phyloP scores from a whole-genome alignment of 2,888 invertebrate genomes.

The Acanthococcus lagerstroemiae region DNA sequence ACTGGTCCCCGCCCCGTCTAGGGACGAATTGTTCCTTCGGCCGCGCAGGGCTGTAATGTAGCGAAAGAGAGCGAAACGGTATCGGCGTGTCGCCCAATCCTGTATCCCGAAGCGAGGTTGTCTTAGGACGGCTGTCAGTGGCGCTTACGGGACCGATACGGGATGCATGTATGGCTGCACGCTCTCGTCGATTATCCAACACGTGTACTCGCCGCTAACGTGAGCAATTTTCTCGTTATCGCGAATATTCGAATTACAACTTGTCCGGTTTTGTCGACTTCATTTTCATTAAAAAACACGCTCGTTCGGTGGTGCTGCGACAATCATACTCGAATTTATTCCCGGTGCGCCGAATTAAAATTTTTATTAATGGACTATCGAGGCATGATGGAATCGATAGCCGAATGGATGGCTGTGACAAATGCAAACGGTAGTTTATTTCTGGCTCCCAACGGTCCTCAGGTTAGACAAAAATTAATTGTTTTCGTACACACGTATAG shows the following conservation, averaged over 20 bases:
- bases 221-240: background rate
- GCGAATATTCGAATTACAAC: too few relatives aligned
- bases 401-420: constrained; percentile 18
- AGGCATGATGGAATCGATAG: constrained; percentile 19
- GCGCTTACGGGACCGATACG: constrained; percentile 2
- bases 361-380: constrained; percentile 21
- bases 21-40: background rate
- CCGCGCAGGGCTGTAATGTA: constrained; percentile 8
- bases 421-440: constrained; percentile 21
- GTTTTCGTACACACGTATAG: too few relatives aligned
- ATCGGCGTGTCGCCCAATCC: constrained; percentile 20
- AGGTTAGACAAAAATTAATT: constrained; percentile 28
- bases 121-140: constrained; percentile 5
- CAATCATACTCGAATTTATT: too few relatives aligned
- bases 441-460: constrained; percentile 18
- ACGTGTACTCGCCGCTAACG: constrained; percentile 8
- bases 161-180: constrained; percentile 6
- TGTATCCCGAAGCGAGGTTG: constrained; percentile 4
- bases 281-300: too few relatives aligned
- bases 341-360: too few relatives aligned
- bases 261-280: too few relatives aligned
- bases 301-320: too few relatives aligned
- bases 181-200: background rate
- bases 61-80: background rate
- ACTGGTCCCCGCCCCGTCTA: constrained; percentile 20